These are phyloP conservation scores for Rhabdornis inornatus DNA, from an alignment of 2,113 vertebrate genomes.

Conservation along the genomic window DNA sequence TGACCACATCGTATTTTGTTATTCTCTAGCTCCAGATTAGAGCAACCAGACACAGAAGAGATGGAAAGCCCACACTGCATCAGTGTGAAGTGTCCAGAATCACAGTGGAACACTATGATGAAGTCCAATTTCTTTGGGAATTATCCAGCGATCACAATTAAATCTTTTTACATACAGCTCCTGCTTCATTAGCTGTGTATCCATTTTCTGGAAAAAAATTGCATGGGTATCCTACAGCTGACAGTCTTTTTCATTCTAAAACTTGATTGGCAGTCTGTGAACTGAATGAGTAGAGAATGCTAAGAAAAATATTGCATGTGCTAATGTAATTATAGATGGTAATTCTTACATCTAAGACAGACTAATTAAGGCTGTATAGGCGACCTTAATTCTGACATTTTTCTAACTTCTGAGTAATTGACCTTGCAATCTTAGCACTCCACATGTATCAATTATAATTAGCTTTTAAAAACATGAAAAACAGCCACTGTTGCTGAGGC, in stretches of 20 bases:
- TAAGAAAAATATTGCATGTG: background rate
- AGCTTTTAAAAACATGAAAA: slow-evolving; percentile 22
- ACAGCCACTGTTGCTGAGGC: background rate
- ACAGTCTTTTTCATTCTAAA: background rate
- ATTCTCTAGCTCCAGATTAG: background rate
- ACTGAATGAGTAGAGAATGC: background rate
- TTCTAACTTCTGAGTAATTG: slow-evolving; percentile 57
- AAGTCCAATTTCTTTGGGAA: background rate
- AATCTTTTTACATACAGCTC: background rate
- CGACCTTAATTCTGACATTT: slow-evolving; percentile 56
- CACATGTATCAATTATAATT: slow-evolving; percentile 49
- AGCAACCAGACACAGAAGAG: background rate
- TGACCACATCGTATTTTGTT: background rate
- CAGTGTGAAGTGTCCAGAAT: background rate
- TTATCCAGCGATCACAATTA: background rate
- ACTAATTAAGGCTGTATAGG: slow-evolving; percentile 40
- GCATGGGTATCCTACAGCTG: background rate
- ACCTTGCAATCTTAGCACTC: slow-evolving; percentile 43
- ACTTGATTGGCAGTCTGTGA: slow-evolving; percentile 16
- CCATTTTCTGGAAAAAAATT: background rate
- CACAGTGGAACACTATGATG: background rate
- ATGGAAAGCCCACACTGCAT: background rate
- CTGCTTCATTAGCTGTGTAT: background rate
- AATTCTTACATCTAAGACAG: slow-evolving; percentile 54
- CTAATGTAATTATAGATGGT: slow-evolving; percentile 46